Base-by-base conservation (phyloP, 2,797 vertebrate species). In the Orestias chungarensis region DNA sequence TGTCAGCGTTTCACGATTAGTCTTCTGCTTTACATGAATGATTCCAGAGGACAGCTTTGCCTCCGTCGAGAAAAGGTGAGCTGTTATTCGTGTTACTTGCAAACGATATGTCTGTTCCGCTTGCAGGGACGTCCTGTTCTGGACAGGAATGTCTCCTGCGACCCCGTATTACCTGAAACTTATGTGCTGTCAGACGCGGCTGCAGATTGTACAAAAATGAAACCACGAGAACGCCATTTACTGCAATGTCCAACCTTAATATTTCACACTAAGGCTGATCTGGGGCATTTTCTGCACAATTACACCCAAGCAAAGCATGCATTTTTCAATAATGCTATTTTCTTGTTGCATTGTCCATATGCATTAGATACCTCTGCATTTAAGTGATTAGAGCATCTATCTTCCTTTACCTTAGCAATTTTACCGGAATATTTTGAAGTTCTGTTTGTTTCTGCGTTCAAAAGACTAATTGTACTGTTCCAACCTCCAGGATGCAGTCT, bases 61-160 rank as follows among this genome's bases (percentile, higher is more conserved):
- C 8, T 93, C 95, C 85, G 84, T 88, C 1, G 90, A 94, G 35
- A 93, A 92, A 90, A 95, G 94, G 97, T 98, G 85, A 96, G 96
- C 6, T 64, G 33, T 80, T 2, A 3, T 31, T 27, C 18, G 6
- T 17, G 0, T 0, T 15, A 38, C 29, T 43, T 27, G 23, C 59
- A 7, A 40, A 46, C 35, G 35, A 10, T 54, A 17, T 59, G 47
- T 20, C 4, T 35, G 67, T 57, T 35, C 52, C 61, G 67, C 72
- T 38, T 27, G 74, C 46, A 52, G 15, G 42, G 62, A 72, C 61
- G 54, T 73, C 62, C 68, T 76, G 68, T 76, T 74, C 71, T 6
- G 70, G 50, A 47, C 29, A 57, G 64, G 49, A 75, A 79, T 66
- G 71, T 46, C 2, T 42, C 71, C 71, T 62, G 71, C 85, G 78